Base-by-base conservation (phyloP, 2,888 invertebrate genomes). In the Cloeon dipterum region DNA sequence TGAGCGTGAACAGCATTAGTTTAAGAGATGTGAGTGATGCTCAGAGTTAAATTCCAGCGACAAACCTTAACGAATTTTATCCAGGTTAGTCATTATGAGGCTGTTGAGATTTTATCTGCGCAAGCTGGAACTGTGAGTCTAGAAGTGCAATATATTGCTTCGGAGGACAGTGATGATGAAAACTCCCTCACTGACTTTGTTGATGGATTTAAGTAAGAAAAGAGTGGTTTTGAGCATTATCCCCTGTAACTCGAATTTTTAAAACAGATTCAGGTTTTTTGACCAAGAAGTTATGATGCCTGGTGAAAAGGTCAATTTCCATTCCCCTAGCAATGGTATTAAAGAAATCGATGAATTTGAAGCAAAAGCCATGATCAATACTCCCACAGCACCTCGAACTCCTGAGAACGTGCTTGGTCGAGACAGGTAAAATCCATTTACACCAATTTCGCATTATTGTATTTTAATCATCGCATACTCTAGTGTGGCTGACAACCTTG, bases 1-100 rank as follows among this genome's bases (percentile, higher is more conserved):
- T 85, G 21, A 69, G 71, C 43, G 82, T 82, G 42, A 82, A 85
- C 53, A 74, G 75, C 40, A 63, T 70, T 36, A 79, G 81, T 53
- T 64, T 85, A 46, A 65, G 74, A 38, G 72, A 75, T 57, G 71
- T 68, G 34, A 34, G 29, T 13, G 11, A 34, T 26, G 14, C 14
- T 20, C 18, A 18, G n/a, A 29, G 10, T 17, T 26, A 7, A 36
- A 23, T 35, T 18, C 25, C 25, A n/a, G 29, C 19, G 14, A 19
- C 39, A 4, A 13, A 37, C 36, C 39, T 20, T 3, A 21, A 39
- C 38, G 4, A 37, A 14, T 14, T 41, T 23, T 17, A 14, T 11
- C 33, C 40, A 65, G 65, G 66, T 73, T 25, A 76, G 75, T 48
- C 85, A 85, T 55, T 68, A 71, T 43, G 81, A 83, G 49, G 83